Evolutionary conservation across 2,113 vertebrate species (phyloP).

Genomic region (Ornithorhynchus anatinus): DNA sequence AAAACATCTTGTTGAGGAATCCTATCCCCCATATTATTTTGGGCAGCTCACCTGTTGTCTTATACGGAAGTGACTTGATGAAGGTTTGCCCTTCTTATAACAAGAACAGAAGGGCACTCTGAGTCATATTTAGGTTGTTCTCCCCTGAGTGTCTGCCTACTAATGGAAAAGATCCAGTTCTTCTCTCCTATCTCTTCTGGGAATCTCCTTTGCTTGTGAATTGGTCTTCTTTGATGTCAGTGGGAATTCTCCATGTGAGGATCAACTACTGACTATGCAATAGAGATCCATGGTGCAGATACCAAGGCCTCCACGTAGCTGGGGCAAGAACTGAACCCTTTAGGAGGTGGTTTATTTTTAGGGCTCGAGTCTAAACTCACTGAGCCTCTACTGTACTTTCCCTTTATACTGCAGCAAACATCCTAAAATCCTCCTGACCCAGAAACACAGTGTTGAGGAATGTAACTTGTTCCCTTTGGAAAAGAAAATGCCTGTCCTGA

Average conservation of each 20-base stretch:
- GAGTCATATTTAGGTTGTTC: conserved; percentile 19
- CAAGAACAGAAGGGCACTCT: conserved; percentile 11
- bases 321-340: background rate
- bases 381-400: background rate
- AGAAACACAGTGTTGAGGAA: background rate
- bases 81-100: background rate
- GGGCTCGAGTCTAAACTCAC: background rate
- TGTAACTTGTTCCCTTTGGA: background rate
- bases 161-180: background rate
- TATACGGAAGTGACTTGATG: background rate
- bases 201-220: background rate
- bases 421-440: background rate
- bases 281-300: background rate
- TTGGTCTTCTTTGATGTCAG: background rate
- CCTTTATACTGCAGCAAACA: background rate
- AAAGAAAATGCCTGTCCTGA: background rate
- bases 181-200: background rate
- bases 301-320: background rate
- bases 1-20: too few species aligned
- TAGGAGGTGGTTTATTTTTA: background rate
- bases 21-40: too few species aligned
- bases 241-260: background rate
- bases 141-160: background rate
- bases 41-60: background rate
- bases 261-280: background rate